Conservation (phyloP, 2,797 vertebrate species). For the Vespertilio murinus region DNA sequence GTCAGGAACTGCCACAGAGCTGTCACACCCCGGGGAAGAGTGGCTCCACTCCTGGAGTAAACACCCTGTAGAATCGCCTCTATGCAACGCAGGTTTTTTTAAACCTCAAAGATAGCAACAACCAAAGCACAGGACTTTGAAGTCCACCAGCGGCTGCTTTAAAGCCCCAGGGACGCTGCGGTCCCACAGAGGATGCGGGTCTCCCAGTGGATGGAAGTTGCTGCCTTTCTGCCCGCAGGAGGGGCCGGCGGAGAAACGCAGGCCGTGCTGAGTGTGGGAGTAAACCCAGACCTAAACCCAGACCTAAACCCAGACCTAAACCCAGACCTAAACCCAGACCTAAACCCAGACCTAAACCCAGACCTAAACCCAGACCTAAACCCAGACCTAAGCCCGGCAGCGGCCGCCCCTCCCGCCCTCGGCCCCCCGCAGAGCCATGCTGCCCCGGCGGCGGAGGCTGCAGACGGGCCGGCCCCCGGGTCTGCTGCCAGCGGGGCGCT, state of each 20-base stretch:
- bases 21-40: not conserved
- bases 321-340: not conserved
- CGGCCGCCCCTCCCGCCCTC: not conserved
- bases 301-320: not conserved
- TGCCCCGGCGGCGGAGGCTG: too few species aligned
- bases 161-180: conserved; percentile 2
- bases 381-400: not conserved
- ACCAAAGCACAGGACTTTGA: conserved; percentile 4
- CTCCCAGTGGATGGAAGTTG: not conserved
- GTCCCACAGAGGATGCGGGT: not conserved
- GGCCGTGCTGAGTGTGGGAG: conserved; percentile 22
- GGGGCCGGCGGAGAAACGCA: not conserved
- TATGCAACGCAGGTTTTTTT: not conserved
- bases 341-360: not conserved
- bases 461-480: conserved; percentile 12
- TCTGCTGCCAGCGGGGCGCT: not conserved
- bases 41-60: not conserved
- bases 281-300: not conserved
- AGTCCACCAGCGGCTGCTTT: not conserved
- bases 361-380: not conserved
- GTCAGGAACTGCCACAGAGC: not conserved
- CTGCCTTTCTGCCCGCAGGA: conserved; percentile 49
- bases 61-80: not conserved
- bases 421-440: not conserved
- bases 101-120: not conserved